These are phyloP conservation scores for Formica exsecta DNA, from an alignment of 1,140 invertebrate species.

Conservation along the genomic window DNA sequence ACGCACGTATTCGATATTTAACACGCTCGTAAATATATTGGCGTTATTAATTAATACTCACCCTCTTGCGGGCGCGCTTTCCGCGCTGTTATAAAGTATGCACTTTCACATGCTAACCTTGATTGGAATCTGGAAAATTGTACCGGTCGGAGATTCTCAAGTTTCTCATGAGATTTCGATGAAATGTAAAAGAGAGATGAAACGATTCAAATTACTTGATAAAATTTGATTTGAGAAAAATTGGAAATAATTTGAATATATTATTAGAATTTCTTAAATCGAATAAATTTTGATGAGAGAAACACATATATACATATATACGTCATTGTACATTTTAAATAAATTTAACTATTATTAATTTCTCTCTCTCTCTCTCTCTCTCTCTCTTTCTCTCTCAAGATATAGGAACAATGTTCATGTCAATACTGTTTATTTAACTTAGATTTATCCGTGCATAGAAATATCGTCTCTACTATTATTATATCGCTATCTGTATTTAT, in stretches of 20 bases:
- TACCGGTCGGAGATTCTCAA: neutral
- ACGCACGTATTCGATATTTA: constrained; percentile 20
- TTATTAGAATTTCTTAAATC: neutral
- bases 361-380: neutral
- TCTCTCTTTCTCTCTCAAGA: neutral
- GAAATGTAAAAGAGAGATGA: neutral
- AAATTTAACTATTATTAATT: neutral
- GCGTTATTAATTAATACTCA: constrained; percentile 67
- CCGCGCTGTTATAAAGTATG: neutral
- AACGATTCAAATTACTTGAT: neutral
- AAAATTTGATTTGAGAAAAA: neutral
- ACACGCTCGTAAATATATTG: constrained; percentile 38
- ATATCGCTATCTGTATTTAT: neutral
- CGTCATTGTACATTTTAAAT: neutral
- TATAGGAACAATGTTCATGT: neutral
- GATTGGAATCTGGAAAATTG: constrained; percentile 32
- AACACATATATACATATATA: too few species aligned
- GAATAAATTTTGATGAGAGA: neutral
- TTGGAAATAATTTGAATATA: neutral
- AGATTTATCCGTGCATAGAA: neutral
- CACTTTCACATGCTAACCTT: constrained; percentile 2
- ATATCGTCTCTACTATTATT: neutral
- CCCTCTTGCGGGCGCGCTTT: neutral
- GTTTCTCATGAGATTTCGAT: constrained; percentile 24
- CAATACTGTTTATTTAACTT: neutral